Conservation (phyloP, 2,113 vertebrate species). For the Chaetops frenatus region DNA sequence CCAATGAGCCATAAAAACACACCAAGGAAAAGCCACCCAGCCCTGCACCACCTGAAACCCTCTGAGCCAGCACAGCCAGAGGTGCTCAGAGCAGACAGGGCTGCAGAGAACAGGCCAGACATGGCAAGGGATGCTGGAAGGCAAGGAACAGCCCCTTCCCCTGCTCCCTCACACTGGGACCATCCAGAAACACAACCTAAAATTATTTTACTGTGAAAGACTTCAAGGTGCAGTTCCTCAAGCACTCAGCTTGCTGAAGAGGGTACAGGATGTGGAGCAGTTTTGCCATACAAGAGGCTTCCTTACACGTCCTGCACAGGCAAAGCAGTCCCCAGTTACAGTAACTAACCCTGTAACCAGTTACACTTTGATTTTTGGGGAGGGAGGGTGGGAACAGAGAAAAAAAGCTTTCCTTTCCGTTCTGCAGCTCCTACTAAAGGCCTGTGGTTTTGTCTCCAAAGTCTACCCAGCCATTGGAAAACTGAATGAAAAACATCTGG, state of each 20-base stretch:
- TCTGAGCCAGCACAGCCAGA: fast-evolving
- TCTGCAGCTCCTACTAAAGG: not conserved
- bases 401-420: not conserved
- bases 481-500: not conserved
- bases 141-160: not conserved
- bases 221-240: not conserved
- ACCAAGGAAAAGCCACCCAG: not conserved
- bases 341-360: not conserved
- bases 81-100: not conserved
- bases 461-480: not conserved
- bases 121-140: fast-evolving
- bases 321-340: not conserved
- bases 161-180: not conserved
- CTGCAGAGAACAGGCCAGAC: not conserved
- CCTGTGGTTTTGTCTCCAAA: not conserved
- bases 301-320: not conserved
- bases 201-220: not conserved
- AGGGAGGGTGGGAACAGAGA: not conserved
- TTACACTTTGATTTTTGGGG: not conserved
- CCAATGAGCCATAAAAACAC: not conserved
- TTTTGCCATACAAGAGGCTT: not conserved
- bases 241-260: not conserved
- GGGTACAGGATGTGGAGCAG: fast-evolving
- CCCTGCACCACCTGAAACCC: fast-evolving
- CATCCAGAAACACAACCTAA: not conserved